A percentile compares a stretch with the other conserved stretches of the same genome.
Conservation (phyloP, 1,140 invertebrate species). For the Gerris buenoi region DNA sequence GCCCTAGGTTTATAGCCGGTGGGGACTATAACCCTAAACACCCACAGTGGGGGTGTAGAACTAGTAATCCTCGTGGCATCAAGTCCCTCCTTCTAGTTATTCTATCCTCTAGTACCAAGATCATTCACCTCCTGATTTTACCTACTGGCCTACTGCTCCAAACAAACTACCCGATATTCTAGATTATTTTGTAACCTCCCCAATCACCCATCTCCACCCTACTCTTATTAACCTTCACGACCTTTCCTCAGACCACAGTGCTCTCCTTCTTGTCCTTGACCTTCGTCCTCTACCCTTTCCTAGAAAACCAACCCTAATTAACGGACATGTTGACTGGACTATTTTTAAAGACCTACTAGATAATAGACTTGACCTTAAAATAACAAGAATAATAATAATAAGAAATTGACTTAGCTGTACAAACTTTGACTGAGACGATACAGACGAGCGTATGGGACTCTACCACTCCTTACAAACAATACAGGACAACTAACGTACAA, state of each 20-base stretch:
- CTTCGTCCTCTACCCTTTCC: not conserved
- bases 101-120: constrained; percentile 11
- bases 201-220: not conserved
- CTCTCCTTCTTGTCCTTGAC: constrained; percentile 1
- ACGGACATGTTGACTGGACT: not conserved
- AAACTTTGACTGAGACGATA: not conserved
- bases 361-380: not conserved
- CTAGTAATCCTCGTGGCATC: constrained; percentile 22
- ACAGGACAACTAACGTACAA: not conserved
- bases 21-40: constrained; percentile 33
- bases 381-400: not conserved
- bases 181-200: constrained; percentile 13
- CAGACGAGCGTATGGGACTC: not conserved
- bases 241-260: constrained; percentile 12
- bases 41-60: constrained; percentile 28
- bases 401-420: not conserved
- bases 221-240: constrained; percentile 4
- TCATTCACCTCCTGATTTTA: not conserved
- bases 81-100: constrained; percentile 24
- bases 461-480: not conserved
- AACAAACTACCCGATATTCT: constrained; percentile 12
- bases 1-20: constrained; percentile 26
- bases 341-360: not conserved
- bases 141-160: constrained; percentile 14
- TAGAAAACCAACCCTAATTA: not conserved